phyloP scores from a whole-genome alignment of 2,888 invertebrate species.

The Epinotia demarniana region DNA sequence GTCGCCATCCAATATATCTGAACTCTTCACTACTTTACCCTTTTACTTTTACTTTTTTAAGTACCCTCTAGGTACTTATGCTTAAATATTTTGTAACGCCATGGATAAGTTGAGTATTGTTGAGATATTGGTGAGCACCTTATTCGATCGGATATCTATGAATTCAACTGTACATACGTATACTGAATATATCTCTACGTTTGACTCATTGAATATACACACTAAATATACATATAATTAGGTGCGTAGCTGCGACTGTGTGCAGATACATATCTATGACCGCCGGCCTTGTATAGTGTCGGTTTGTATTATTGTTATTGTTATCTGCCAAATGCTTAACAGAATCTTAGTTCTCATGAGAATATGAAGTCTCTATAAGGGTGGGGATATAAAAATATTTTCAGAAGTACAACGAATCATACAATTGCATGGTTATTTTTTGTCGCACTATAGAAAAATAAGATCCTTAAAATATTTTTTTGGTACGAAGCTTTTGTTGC shows the following conservation, averaged over 20 bases:
- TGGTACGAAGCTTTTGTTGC: no score
- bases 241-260: constrained; percentile 21
- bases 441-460: no score
- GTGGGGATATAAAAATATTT: no score
- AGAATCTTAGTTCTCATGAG: constrained; percentile 19
- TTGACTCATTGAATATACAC: background rate
- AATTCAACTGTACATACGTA: background rate
- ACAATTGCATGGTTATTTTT: no score
- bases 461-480: no score
- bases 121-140: background rate
- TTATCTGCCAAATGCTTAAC: constrained; percentile 20
- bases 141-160: background rate
- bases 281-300: constrained; percentile 43
- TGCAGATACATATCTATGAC: constrained; percentile 47
- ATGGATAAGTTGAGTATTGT: background rate
- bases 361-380: background rate
- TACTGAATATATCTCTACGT: background rate
- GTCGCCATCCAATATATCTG: no score
- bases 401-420: no score
- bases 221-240: constrained; percentile 30
- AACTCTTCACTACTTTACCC: no score
- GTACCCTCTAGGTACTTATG: no score
- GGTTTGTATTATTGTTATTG: constrained; percentile 24
- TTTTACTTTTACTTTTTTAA: no score
- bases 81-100: no score